Conservation (phyloP, 2,797 vertebrate species). For the Acrossocheilus fasciatus region DNA sequence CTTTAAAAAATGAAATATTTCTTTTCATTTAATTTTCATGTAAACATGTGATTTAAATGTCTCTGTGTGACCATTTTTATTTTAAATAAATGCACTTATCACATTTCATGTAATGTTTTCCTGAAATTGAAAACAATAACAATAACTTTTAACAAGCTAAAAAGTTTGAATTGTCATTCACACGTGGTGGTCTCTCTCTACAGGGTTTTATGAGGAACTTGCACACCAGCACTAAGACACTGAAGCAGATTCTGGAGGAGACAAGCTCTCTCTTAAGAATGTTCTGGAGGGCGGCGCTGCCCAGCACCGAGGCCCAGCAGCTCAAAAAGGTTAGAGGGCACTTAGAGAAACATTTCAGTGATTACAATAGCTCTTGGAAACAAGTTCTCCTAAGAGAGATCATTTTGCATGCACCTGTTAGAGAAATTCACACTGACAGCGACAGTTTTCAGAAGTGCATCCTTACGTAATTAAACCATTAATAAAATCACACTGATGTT, state of each 20-base stretch:
- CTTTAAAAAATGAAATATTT: not conserved
- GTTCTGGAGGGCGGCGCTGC: slow-evolving; percentile 84
- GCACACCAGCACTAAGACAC: slow-evolving; percentile 71
- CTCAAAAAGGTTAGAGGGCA: slow-evolving; percentile 69
- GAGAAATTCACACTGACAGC: not conserved
- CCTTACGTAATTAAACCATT: not conserved
- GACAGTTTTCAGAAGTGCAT: not conserved
- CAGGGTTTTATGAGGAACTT: slow-evolving; percentile 68
- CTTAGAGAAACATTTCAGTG: not conserved
- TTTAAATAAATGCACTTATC: not conserved
- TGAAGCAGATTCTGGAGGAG: slow-evolving; percentile 82
- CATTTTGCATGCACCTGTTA: not conserved
- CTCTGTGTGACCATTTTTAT: not conserved
- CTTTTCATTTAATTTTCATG: not conserved
- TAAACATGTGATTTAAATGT: not conserved
- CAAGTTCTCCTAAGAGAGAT: not conserved
- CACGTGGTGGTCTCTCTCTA: slow-evolving; percentile 34
- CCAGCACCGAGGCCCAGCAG: slow-evolving; percentile 53
- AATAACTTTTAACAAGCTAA: not conserved
- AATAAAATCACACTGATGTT: not conserved
- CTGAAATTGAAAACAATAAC: not conserved
- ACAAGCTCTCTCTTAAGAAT: slow-evolving; percentile 77
- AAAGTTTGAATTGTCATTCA: not conserved
- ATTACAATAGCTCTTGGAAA: not conserved
- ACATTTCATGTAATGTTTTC: not conserved